These are phyloP conservation scores for Sciurus niger DNA, from an alignment of 2,113 vertebrate species.

Conservation along the genomic window DNA sequence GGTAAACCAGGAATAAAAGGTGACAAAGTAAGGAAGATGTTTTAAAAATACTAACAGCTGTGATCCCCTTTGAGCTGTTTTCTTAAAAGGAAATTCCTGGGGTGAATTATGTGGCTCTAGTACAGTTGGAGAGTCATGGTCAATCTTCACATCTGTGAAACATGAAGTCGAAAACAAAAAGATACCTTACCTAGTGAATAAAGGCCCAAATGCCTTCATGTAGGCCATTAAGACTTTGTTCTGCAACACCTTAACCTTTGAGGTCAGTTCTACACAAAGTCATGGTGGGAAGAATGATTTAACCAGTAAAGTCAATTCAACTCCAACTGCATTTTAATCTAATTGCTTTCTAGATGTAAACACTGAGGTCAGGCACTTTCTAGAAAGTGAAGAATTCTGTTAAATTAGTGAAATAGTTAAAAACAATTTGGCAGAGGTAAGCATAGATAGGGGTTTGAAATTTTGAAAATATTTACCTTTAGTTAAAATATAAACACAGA, in stretches of 20 bases:
- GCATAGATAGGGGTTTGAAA: background rate
- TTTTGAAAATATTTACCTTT: slow-evolving; percentile 58
- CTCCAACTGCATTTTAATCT: background rate
- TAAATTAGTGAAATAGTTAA: background rate
- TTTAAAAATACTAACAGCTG: slow-evolving; percentile 63
- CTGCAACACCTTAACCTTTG: background rate
- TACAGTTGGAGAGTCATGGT: background rate
- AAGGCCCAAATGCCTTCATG: background rate
- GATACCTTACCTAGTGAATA: background rate
- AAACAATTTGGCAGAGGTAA: background rate
- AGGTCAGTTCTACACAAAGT: background rate
- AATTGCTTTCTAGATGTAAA: slow-evolving; percentile 31
- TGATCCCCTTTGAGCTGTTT: slow-evolving; percentile 36
- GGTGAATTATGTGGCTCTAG: background rate
- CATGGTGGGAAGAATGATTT: slow-evolving; percentile 52
- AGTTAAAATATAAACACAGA: slow-evolving; percentile 29
- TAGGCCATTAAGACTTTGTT: slow-evolving; percentile 11
- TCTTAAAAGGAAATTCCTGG: slow-evolving; percentile 38
- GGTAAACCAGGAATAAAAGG: slow-evolving; percentile 93
- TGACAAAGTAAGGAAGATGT: slow-evolving; percentile 88
- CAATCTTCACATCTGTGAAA: slow-evolving; percentile 64
- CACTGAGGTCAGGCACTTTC: background rate
- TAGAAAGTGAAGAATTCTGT: background rate
- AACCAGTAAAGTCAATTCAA: background rate
- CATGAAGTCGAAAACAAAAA: slow-evolving; percentile 59